Evolutionary conservation across 2,888 invertebrate genomes (phyloP).

Genomic region (Tachina grossa): DNA sequence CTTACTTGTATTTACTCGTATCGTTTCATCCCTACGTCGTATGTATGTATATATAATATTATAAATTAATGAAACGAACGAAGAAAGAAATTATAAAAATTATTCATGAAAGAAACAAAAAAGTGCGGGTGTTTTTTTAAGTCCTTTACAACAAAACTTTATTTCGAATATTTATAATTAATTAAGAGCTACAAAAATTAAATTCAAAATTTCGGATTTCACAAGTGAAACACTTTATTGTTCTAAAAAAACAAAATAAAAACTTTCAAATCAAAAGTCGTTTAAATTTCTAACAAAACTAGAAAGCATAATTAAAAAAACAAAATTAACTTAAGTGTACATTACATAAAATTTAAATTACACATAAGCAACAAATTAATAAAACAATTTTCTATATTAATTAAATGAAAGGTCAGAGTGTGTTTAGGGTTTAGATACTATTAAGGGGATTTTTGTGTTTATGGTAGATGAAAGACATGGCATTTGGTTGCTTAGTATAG

Average conservation of each 20-base stretch:
- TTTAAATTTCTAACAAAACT: background rate
- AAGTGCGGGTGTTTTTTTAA: no score
- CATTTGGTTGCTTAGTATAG: slow-evolving; percentile 54
- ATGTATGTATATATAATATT: no score
- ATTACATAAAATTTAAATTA: slow-evolving; percentile 27
- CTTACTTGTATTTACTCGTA: no score
- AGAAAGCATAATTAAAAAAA: background rate
- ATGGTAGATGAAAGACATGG: slow-evolving; percentile 45
- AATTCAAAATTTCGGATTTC: background rate
- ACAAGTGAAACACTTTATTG: background rate
- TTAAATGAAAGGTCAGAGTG: slow-evolving; percentile 15
- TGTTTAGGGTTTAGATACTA: background rate
- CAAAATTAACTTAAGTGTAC: background rate
- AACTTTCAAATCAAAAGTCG: background rate
- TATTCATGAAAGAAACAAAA: no score
- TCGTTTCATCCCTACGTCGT: no score
- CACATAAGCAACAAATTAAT: slow-evolving; percentile 28
- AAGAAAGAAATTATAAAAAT: no score
- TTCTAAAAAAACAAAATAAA: background rate
- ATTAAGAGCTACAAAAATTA: background rate
- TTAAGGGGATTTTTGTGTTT: slow-evolving; percentile 17
- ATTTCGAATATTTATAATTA: background rate
- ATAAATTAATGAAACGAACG: no score
- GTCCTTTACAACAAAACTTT: no score
- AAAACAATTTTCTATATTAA: slow-evolving; percentile 11